Evolutionary conservation across 1,140 invertebrate genomes (phyloP), one percentile per base, ranked within the genome.

Genomic region (Drosophila eugracilis): DNA sequence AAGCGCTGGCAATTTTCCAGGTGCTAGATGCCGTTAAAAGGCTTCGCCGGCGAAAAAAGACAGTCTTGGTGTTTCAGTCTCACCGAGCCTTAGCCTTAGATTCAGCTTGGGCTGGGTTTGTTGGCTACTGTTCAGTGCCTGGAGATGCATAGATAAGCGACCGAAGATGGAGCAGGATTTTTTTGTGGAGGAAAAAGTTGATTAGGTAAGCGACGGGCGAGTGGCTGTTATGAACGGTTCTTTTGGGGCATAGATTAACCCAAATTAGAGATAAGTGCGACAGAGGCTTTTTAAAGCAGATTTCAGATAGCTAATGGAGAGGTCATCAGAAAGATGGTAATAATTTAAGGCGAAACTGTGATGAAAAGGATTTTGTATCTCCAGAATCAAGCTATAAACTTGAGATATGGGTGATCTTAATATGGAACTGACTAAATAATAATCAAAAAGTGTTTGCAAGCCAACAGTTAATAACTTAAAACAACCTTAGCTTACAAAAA

Each of bases 21-120:
- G 63, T 76, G 73, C 75, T 52, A 74, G 50, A 53, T 84, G 80
- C 80, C 81, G 81, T 86, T 86, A 78, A 81, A 73, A 59, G 49
- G 39, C 78, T 73, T 72, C 63, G 44, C 47, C 22, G 49, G 15
- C 62, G 3, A 44, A 54, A 30, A 22, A n/a, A n/a, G n/a, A n/a
- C n/a, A 28, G 19, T 22, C 9, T 10, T 9, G n/a, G n/a, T n/a
- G n/a, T n/a, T n/a, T n/a, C n/a, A n/a, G 14, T 17, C 19, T 15
- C 39, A 14, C n/a, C 15, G 17, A 15, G 7, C 36, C 7, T 32
- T 21, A 15, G 12, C 24, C 3, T 32, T 21, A 15, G 12, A 15
- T 2, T 32, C 30, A 48, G 59, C 63, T 60, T 14, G n/a, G 28
- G 34, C 41, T 12, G 3, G 19, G 12, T 4, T 37, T 19, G 54